Evolutionary conservation across 1,140 invertebrate species (phyloP), one percentile per base, ranked within the genome.

Genomic region (Alviniconcha marisindica): DNA sequence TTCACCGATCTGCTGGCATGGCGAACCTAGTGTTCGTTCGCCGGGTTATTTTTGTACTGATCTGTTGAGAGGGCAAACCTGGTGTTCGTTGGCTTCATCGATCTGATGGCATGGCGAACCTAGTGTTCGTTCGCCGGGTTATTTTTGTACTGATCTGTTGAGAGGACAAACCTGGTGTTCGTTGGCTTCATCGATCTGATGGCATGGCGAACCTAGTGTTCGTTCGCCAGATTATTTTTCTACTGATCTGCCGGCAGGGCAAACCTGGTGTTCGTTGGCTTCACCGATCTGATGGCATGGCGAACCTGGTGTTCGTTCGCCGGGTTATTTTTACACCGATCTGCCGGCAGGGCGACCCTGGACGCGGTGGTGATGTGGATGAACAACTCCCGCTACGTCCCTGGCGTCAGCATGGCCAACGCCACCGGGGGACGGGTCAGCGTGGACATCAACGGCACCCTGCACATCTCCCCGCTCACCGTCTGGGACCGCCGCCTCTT

Each of bases 281-380:
- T 0, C n/a, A 24, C 28, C 7, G 28, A n/a, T 7, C 56, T n/a
- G 7, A 24, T 60, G 21, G 56, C 56, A 60, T 18, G 56, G 56
- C 56, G 21, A n/a, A 2, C 56, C 0, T 60, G 56, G 48, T 51
- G 48, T 7, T 71, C 28, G 12, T n/a, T 33, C 31, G 31, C 10
- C 60, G 28, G 28, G 28, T 31, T 28, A 66, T 66, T 24, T 33
- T 21, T 66, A n/a, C 10, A 12, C 21, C 10, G n/a, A n/a, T n/a
- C n/a, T n/a, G n/a, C 3, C 15, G 18, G 15, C 71, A 76, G 73
- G 44, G 28, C 73, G 5, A 51, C n/a, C 42, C 44, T 76, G 73
- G 73, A 76, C 73, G 40, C n/a, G 28, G 73, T 48, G 42, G 73
- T 76, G 44, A 71, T 71, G 69, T 76, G 73, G 73, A 21, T 76